These are phyloP conservation scores for Diglossa cyanea DNA, from an alignment of 2,797 vertebrate species.

Conservation along the genomic window DNA sequence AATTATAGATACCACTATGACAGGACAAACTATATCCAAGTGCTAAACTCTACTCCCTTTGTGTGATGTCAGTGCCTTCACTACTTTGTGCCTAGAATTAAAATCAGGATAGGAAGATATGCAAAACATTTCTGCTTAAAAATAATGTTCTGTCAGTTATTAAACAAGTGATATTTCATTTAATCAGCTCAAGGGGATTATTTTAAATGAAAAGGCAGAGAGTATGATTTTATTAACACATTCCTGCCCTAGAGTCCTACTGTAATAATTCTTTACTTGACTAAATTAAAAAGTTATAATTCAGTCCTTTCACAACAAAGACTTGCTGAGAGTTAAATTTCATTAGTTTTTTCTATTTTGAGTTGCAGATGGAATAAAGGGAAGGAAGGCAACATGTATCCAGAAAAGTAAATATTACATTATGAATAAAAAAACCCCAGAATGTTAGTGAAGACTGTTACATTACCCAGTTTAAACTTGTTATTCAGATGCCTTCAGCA, in stretches of 20 bases:
- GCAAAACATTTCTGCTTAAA: constrained; percentile 82
- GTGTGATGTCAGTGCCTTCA: constrained; percentile 76
- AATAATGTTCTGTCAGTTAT: constrained; percentile 83
- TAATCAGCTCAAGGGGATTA: constrained; percentile 84
- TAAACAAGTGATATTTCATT: constrained; percentile 86
- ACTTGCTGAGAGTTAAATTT: constrained; percentile 70
- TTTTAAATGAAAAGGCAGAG: constrained; percentile 82
- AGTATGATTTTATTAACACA: constrained; percentile 82
- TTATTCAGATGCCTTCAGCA: background rate
- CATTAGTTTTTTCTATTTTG: constrained; percentile 64
- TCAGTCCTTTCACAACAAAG: constrained; percentile 68
- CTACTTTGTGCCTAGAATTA: constrained; percentile 72
- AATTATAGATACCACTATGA: constrained; percentile 79
- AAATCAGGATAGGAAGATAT: constrained; percentile 72
- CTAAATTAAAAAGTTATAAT: constrained; percentile 81
- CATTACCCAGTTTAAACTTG: background rate
- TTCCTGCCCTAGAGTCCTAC: constrained; percentile 80
- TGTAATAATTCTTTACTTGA: constrained; percentile 78
- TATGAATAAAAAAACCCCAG: background rate
- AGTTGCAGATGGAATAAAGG: constrained; percentile 41
- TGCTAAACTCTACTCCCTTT: constrained; percentile 67
- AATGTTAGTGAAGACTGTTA: background rate
- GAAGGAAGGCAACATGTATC: background rate
- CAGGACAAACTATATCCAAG: constrained; percentile 75
- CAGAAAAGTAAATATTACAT: constrained; percentile 45